Evolutionary conservation across 2,888 invertebrate species (phyloP), one percentile per base, ranked within the genome.

Genomic region (Physocephala rufipes): DNA sequence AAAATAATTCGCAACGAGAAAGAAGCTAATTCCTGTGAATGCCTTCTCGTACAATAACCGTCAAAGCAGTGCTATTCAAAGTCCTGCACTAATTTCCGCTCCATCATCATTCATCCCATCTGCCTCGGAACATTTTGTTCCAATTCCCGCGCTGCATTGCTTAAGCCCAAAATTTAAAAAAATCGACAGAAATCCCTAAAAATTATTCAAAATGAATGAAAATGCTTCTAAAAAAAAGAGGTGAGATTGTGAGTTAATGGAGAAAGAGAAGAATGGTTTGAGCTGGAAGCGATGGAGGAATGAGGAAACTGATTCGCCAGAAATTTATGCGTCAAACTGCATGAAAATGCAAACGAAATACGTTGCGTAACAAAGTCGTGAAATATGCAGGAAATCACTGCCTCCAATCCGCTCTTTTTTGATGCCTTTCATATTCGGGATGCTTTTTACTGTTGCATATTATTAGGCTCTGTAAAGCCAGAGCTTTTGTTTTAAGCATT

Each of bases 301-400:
- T 2, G 19, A 51, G 30, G 16, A n/a, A 26, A 16, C 63, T n/a
- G n/a, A n/a, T n/a, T n/a, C n/a, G n/a, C n/a, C n/a, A n/a, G 24
- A 36, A 63, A 67, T 67, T 67, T 67, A 67, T 67, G 58, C 67
- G 67, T 55, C 43, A 55, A 58, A 55, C 67, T 67, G 45, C 45
- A 67, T 67, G 45, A 55, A 67, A 67, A 67, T 45, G 36, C 67
- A 55, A 43, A 55, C 67, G 58, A 58, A 66, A 58, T 26, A 45
- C 67, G 26, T n/a, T 58, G 58, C 49, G 58, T 36, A 67, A 67
- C 67, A 58, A 67, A 67, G 67, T 55, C 61, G 43, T 68, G 68
- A 68, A 68, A 68, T 68, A 68, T 68, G 61, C 61, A 61, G 61
- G 62, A 68, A 68, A 68, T 62, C 68, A 51, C 51, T 67, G 59